phyloP scores from a whole-genome alignment of 2,113 vertebrate genomes.

The Polypterus bichir region DNA sequence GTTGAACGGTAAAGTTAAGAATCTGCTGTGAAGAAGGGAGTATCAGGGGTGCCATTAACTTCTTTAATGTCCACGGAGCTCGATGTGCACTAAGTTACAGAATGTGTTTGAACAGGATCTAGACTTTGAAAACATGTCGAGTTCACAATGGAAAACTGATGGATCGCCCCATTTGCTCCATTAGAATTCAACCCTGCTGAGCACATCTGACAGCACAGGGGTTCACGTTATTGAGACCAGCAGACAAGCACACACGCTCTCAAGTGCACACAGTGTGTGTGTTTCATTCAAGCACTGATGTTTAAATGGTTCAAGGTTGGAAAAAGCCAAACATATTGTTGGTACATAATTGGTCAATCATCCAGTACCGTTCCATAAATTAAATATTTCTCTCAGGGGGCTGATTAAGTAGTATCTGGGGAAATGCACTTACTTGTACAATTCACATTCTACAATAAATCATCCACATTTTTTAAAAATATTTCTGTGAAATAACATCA shows the following conservation, averaged over 20 bases:
- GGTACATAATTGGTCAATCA: neutral
- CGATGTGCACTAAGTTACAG: too few relatives aligned
- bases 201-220: conserved; percentile 1
- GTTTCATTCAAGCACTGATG: neutral
- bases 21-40: too few relatives aligned
- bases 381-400: neutral
- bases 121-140: too few relatives aligned
- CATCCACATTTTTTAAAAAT: too few relatives aligned
- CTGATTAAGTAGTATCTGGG: conserved; percentile 1
- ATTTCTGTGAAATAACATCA: too few relatives aligned
- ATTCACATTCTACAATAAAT: too few relatives aligned
- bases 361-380: conserved; percentile 2
- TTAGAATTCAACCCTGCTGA: neutral
- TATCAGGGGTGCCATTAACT: too few relatives aligned
- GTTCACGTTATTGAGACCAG: too few relatives aligned
- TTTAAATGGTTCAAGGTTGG: neutral
- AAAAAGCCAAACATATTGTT: neutral
- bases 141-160: neutral
- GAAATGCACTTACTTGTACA: neutral
- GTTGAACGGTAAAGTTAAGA: too few relatives aligned
- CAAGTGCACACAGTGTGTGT: neutral
- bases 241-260: too few relatives aligned
- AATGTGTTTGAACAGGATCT: too few relatives aligned
- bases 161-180: neutral
- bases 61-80: too few relatives aligned